Evolutionary conservation across 1,140 invertebrate species (phyloP).

Genomic region (Lethocerus indicus): DNA sequence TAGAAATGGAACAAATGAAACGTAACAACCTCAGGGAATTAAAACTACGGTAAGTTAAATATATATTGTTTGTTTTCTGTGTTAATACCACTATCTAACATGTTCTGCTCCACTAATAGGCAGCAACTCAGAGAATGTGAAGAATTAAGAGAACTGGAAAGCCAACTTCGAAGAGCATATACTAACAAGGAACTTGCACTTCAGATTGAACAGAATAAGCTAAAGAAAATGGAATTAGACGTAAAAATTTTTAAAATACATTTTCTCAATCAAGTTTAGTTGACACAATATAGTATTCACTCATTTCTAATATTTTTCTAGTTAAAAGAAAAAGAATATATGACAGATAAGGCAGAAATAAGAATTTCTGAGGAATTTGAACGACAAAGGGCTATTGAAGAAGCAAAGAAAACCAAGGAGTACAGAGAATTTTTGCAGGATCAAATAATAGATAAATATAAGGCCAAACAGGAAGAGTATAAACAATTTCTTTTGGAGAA

Average conservation of each 20-base stretch:
- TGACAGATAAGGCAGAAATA: not conserved
- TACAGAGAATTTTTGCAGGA: conserved; percentile 12
- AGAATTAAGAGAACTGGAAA: conserved; percentile 6
- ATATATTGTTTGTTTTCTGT: no score
- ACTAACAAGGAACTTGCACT: not conserved
- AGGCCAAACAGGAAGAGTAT: conserved; percentile 8
- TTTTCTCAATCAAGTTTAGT: no score
- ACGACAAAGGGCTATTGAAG: not conserved
- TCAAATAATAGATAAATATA: conserved; percentile 11
- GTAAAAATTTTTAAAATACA: not conserved
- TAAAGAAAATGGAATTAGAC: not conserved
- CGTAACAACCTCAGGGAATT: not conserved
- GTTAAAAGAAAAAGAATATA: conserved; percentile 3
- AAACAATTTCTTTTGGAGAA: conserved; percentile 13
- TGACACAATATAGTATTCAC: no score
- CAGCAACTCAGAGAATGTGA: not conserved
- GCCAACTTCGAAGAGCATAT: conserved; percentile 3
- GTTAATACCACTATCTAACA: no score
- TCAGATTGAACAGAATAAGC: conserved; percentile 2
- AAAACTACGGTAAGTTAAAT: conserved; percentile 5
- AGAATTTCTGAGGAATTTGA: conserved; percentile 2
- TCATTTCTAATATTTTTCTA: conserved; percentile 1
- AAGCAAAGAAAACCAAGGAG: conserved; percentile 3
- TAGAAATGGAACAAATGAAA: not conserved
- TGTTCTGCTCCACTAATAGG: no score